Conservation (phyloP, 2,797 vertebrate genomes). For the Danio albolineatus region DNA sequence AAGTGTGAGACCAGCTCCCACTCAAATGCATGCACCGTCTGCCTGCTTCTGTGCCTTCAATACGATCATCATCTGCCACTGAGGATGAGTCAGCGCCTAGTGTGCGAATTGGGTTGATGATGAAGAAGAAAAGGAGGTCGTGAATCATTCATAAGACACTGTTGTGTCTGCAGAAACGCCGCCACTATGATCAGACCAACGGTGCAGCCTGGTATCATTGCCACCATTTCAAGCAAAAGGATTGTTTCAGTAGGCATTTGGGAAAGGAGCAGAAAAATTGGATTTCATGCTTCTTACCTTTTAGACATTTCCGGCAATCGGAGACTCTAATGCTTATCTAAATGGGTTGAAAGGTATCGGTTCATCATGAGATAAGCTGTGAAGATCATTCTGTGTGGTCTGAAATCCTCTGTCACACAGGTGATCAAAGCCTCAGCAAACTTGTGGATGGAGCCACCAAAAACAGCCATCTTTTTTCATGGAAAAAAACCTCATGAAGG, state of each 20-base stretch:
- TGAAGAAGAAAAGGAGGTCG: conserved; percentile 2
- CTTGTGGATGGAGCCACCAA: neutral
- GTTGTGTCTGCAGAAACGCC: conserved; percentile 30
- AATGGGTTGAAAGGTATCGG: neutral
- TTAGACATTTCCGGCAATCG: conserved; percentile 3
- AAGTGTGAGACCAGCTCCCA: conserved; percentile 38
- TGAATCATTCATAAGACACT: conserved; percentile 49
- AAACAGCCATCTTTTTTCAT: conserved; percentile 14
- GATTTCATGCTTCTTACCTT: conserved; percentile 2
- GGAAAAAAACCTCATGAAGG: conserved; percentile 31
- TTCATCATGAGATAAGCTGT: conserved; percentile 29
- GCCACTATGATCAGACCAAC: neutral
- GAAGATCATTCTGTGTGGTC: conserved; percentile 35
- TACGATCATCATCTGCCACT: conserved; percentile 42
- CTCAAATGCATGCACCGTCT: conserved; percentile 11
- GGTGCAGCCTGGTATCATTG: neutral
- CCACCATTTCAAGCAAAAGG: neutral
- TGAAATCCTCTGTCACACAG: conserved; percentile 32
- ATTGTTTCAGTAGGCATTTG: neutral
- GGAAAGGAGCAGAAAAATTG: neutral
- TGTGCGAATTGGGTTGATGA: conserved; percentile 30
- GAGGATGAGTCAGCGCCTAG: conserved; percentile 54
- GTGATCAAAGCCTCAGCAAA: conserved; percentile 54
- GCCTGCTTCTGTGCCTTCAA: conserved; percentile 25
- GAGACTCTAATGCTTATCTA: neutral